Conservation (phyloP, 2,888 invertebrate genomes). For the Anagyrus pseudococci region DNA sequence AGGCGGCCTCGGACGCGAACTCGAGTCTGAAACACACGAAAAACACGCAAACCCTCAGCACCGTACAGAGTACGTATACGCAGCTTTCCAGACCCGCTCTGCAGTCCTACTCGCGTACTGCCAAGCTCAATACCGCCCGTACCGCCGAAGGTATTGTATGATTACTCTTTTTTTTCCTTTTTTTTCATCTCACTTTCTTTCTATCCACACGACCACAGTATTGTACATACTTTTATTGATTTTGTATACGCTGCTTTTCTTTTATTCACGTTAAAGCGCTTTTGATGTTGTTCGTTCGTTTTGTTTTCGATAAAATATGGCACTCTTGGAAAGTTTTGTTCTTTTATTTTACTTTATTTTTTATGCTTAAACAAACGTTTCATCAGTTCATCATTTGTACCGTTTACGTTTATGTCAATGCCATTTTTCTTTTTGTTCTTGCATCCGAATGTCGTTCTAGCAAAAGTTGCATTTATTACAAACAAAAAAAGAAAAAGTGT, state of each 20-base stretch:
- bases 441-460: too few species aligned
- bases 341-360: too few species aligned
- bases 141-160: slow-evolving; percentile 54
- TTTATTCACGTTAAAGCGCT: neutral
- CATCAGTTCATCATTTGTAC: too few species aligned
- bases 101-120: slow-evolving; percentile 33
- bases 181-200: slow-evolving; percentile 1
- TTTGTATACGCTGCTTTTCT: neutral
- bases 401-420: too few species aligned
- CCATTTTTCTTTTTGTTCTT: too few species aligned
- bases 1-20: slow-evolving; percentile 49
- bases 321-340: slow-evolving; percentile 15
- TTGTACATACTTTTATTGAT: neutral
- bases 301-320: slow-evolving; percentile 5
- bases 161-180: slow-evolving; percentile 30
- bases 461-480: too few species aligned
- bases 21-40: too few species aligned
- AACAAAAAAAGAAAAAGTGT: too few species aligned
- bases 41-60: slow-evolving; percentile 53
- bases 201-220: neutral
- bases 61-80: slow-evolving; percentile 54
- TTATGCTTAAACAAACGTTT: too few species aligned
- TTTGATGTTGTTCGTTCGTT: slow-evolving; percentile 8
- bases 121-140: slow-evolving; percentile 43
- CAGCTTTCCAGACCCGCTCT: slow-evolving; percentile 53